phyloP scores from a whole-genome alignment of 2,888 invertebrate species.

The Ennomos quercinarius region DNA sequence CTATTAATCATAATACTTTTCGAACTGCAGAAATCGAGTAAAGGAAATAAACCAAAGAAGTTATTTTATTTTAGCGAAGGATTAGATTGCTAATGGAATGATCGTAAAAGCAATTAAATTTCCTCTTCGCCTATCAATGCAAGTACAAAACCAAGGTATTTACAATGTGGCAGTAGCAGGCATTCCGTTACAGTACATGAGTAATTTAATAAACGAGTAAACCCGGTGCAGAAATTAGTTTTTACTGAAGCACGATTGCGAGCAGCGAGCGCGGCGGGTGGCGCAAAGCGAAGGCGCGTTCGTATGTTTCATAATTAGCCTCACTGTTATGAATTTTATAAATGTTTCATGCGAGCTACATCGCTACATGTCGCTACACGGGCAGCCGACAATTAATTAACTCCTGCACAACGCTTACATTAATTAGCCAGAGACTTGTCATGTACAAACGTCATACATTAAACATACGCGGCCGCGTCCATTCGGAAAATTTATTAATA shows the following conservation, averaged over 20 bases:
- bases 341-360: slow-evolving; percentile 79
- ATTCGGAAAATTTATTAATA: slow-evolving; percentile 64
- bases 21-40: too few relatives aligned
- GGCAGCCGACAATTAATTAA: slow-evolving; percentile 81
- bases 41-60: too few relatives aligned
- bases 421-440: slow-evolving; percentile 75
- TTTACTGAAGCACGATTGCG: slow-evolving; percentile 59
- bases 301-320: slow-evolving; percentile 76
- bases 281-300: slow-evolving; percentile 67
- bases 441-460: slow-evolving; percentile 73
- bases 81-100: slow-evolving; percentile 19
- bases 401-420: slow-evolving; percentile 77
- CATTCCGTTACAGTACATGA: slow-evolving; percentile 51
- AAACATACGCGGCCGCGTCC: slow-evolving; percentile 62
- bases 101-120: slow-evolving; percentile 32
- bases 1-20: too few relatives aligned
- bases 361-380: slow-evolving; percentile 38
- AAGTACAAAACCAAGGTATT: slow-evolving; percentile 41
- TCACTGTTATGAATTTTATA: slow-evolving; percentile 81
- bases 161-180: slow-evolving; percentile 39
- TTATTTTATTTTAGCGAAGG: neutral
- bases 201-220: slow-evolving; percentile 63
- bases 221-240: slow-evolving; percentile 61
- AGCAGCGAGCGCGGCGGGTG: slow-evolving; percentile 72
- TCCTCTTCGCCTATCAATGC: slow-evolving; percentile 32